These are phyloP conservation scores for Nymphalis urticae DNA, from an alignment of 2,888 invertebrate species.

Conservation along the genomic window DNA sequence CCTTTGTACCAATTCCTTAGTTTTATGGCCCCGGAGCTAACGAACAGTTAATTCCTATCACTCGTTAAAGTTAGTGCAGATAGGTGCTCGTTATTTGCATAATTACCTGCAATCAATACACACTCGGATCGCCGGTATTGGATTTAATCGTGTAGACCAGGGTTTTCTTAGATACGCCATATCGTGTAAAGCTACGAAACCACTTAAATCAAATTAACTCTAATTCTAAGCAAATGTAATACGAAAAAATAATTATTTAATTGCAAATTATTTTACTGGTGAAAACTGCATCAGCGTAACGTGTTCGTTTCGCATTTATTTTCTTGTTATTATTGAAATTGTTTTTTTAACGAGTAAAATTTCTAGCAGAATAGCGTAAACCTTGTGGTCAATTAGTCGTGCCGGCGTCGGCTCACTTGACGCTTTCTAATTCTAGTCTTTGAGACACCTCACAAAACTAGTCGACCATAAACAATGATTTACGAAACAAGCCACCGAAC, in stretches of 20 bases:
- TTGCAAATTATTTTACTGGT: slow-evolving; percentile 28
- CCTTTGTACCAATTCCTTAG: slow-evolving; percentile 22
- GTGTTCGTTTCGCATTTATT: slow-evolving; percentile 26
- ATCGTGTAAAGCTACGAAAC: neutral
- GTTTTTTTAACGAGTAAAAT: slow-evolving; percentile 50
- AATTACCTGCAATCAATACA: slow-evolving; percentile 71
- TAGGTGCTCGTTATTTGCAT: slow-evolving; percentile 64
- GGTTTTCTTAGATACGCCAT: slow-evolving; percentile 17
- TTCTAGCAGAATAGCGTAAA: slow-evolving; percentile 69
- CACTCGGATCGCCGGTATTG: slow-evolving; percentile 56
- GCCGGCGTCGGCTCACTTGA: slow-evolving; percentile 63
- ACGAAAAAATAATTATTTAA: slow-evolving; percentile 37
- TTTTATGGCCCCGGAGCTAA: slow-evolving; percentile 46
- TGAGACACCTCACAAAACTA: slow-evolving; percentile 69
- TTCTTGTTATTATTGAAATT: slow-evolving; percentile 36
- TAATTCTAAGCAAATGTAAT: neutral
- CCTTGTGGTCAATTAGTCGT: slow-evolving; percentile 78
- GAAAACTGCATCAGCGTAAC: slow-evolving; percentile 26
- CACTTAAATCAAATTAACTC: neutral
- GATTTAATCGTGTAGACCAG: slow-evolving; percentile 13
- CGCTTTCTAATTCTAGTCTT: slow-evolving; percentile 78
- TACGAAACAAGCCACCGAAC: slow-evolving; percentile 66
- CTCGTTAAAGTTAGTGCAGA: slow-evolving; percentile 52
- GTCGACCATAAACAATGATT: slow-evolving; percentile 78
- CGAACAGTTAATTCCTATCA: slow-evolving; percentile 65